Conservation (phyloP, 2,113 vertebrate genomes). For the Speoplatyrhinus poulsoni region DNA sequence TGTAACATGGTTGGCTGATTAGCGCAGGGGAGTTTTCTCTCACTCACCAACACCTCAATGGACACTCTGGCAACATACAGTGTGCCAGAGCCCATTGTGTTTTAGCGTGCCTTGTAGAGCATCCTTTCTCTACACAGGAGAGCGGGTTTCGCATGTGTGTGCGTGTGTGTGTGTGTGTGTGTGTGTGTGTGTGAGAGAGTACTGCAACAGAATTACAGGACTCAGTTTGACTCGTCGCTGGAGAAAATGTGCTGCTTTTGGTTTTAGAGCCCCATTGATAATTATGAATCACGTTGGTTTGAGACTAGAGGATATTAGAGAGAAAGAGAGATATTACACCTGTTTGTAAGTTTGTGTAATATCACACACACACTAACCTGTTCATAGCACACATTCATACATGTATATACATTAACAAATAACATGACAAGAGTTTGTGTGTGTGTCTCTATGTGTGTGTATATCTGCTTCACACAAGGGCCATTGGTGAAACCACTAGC, state of each 20-base stretch:
- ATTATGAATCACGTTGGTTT: too few relatives aligned
- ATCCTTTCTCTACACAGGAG: neutral
- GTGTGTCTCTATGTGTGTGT: neutral
- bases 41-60: neutral
- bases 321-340: neutral
- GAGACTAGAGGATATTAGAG: too few relatives aligned
- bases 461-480: constrained; percentile 36
- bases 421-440: neutral
- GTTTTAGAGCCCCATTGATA: too few relatives aligned
- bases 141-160: neutral
- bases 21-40: neutral
- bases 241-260: too few relatives aligned
- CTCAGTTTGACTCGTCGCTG: too few relatives aligned
- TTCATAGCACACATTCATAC: neutral
- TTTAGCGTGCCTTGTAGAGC: too few relatives aligned
- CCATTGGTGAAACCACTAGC: constrained; percentile 56
- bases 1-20: neutral
- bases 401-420: neutral
- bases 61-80: neutral
- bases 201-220: neutral
- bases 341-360: neutral
- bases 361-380: neutral
- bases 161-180: neutral
- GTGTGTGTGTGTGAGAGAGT: neutral
- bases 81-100: neutral